Evolutionary conservation across 2,113 vertebrate genomes (phyloP).

Genomic region (Actenoides lindsayi): DNA sequence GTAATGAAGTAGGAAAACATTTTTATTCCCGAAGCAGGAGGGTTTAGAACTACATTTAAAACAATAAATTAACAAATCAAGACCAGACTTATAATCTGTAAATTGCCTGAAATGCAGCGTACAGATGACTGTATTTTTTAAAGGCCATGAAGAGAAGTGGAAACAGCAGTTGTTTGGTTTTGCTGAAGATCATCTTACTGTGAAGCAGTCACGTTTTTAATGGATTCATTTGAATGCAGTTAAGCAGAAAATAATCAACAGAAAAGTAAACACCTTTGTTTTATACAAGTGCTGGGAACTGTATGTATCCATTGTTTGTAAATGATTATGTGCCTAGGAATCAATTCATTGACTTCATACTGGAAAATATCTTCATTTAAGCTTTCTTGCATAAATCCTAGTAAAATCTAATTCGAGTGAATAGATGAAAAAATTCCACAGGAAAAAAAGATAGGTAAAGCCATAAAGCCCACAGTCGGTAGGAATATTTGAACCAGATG

Average conservation of each 20-base stretch:
- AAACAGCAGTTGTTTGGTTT: conserved; percentile 70
- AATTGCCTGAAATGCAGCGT: conserved; percentile 14
- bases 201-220: conserved; percentile 63
- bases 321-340: conserved; percentile 41
- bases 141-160: conserved; percentile 38
- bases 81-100: background rate
- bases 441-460: conserved; percentile 28
- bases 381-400: conserved; percentile 27
- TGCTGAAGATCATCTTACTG: conserved; percentile 60
- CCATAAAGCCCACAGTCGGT: background rate
- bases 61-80: conserved; percentile 12
- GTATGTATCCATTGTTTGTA: conserved; percentile 62
- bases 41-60: background rate
- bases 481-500: background rate
- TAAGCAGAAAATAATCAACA: conserved; percentile 66
- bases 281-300: conserved; percentile 65
- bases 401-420: background rate
- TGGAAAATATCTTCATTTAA: conserved; percentile 52
- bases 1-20: background rate
- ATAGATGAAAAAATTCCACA: conserved; percentile 15
- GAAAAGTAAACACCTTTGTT: conserved; percentile 75
- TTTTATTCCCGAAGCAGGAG: background rate
- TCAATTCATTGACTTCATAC: conserved; percentile 54
- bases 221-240: conserved; percentile 72
- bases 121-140: conserved; percentile 27